Evolutionary conservation across 1,140 invertebrate species (phyloP), one percentile per base, ranked within the genome.

Genomic region (Drosophila setifemur): DNA sequence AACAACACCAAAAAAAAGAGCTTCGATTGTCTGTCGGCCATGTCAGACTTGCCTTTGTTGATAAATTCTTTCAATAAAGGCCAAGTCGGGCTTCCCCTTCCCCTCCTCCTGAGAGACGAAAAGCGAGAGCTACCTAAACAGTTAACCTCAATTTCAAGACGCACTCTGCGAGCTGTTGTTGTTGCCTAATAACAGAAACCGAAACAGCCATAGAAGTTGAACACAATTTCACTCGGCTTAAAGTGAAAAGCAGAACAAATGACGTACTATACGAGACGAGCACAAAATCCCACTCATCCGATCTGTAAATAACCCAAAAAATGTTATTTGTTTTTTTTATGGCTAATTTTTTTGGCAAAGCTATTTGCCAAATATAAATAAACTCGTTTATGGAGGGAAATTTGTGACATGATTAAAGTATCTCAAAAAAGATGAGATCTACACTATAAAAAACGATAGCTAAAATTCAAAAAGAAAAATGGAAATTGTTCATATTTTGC

Each of bases 171-270:
- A 49, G 25, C 63, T 14, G 37, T 18, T 61, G 25, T 85, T 85
- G 73, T 85, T 79, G 74, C 66, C 64, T 74, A 79, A 85, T 70
- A 83, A 68, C 58, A 78, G 54, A 75, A 55, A 52, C 58, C 55
- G 71, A 60, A 61, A 72, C 33, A 73, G 52, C 68, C 71, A 57
- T 37, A 76, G 64, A 71, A 61, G 37, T 71, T 43, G 58, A 74
- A 74, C 39, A 81, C 86, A 85, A 86, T 85, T 85, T 85, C 79
- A 85, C 81, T 85, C 37, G 49, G 60, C 70, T 72, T 54, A 54
- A 85, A 85, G 81, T 86, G 79, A 86, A 85, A 85, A 86, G 79
- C 79, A 85, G 81, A 85, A 85, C 79, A 85, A 86, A 85, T 79
- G 78, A 77, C 61, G 54, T 58, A 55, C 55, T n/a, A n/a, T n/a